Conservation (phyloP, 2,113 vertebrate genomes). For the Pygoscelis adeliae region DNA sequence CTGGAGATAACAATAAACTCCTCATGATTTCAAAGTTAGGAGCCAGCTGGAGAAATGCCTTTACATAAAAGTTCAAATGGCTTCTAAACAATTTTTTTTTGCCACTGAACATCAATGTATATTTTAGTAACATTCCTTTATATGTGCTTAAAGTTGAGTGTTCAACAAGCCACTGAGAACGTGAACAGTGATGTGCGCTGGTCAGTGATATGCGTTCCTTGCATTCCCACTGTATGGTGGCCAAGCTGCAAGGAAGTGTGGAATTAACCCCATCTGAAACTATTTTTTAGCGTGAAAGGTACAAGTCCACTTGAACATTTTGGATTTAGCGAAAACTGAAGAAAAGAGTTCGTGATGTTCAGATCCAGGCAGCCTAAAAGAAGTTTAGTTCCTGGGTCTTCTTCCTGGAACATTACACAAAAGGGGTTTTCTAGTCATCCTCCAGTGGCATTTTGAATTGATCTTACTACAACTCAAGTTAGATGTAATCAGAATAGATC, state of each 20-base stretch:
- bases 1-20: not conserved
- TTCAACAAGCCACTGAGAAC: not conserved
- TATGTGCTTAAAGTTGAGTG: not conserved
- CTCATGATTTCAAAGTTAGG: not conserved
- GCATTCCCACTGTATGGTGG: not conserved
- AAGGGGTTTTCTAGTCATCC: not conserved
- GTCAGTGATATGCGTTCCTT: not conserved
- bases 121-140: not conserved
- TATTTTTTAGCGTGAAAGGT: fast-evolving
- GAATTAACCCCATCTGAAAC: not conserved
- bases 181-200: not conserved
- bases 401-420: not conserved
- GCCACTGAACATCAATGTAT: not conserved
- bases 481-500: not conserved
- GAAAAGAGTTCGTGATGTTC: not conserved
- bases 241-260: not conserved
- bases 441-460: not conserved
- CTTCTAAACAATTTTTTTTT: not conserved
- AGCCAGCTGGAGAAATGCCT: not conserved
- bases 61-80: not conserved
- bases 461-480: not conserved
- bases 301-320: not conserved
- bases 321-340: not conserved
- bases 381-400: not conserved
- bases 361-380: not conserved